These are phyloP conservation scores for human DNA, from an alignment of 2,113 vertebrate genomes.

Conservation along the genomic window DNA sequence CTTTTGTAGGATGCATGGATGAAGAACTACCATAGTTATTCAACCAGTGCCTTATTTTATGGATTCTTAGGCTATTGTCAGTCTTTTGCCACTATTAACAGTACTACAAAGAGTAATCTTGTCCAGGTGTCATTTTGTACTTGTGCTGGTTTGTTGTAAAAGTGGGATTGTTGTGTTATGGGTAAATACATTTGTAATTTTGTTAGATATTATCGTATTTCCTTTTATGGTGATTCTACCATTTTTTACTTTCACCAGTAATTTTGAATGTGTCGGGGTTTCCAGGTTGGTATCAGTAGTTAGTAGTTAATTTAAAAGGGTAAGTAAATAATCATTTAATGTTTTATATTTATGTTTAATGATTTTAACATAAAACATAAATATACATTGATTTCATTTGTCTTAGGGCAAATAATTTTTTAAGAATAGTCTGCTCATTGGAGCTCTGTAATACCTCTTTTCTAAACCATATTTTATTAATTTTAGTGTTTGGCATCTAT, in stretches of 20 bases:
- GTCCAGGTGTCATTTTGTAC: neutral
- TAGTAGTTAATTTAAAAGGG: neutral
- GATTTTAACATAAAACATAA: neutral
- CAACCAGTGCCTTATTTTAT: neutral
- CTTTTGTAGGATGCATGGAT: neutral
- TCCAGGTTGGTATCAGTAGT: neutral
- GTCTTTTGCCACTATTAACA: neutral
- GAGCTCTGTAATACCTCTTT: neutral
- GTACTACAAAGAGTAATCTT: neutral
- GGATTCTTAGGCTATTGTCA: neutral
- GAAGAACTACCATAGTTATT: neutral
- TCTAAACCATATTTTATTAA: neutral
- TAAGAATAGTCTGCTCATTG: neutral
- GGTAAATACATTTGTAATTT: neutral
- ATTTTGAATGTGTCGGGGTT: neutral
- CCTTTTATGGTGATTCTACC: neutral
- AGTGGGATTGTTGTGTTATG: neutral
- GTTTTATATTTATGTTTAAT: neutral
- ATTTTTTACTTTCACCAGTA: neutral
- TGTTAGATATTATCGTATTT: neutral
- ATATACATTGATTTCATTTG: neutral
- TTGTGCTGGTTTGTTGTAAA: neutral
- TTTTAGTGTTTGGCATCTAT: neutral
- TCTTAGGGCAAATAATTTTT: neutral
- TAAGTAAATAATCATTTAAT: neutral